These are phyloP conservation scores for Cephus pulcher DNA, from an alignment of 2,888 invertebrate genomes.

Conservation along the genomic window DNA sequence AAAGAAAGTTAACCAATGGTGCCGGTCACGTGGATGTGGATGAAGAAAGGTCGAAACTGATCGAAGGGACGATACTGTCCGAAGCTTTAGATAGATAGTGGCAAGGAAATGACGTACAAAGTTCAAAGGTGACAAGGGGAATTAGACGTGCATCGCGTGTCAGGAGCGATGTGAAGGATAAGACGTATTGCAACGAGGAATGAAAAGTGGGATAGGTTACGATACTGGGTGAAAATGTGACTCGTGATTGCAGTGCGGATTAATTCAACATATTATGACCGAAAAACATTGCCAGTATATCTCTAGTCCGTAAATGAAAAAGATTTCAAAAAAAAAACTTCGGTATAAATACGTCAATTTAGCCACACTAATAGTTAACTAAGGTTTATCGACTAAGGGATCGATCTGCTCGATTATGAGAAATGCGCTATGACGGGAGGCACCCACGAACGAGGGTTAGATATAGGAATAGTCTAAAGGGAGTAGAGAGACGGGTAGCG, in stretches of 20 bases:
- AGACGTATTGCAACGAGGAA: not conserved
- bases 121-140: not conserved
- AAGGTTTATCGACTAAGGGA: conserved; percentile 42
- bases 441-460: not conserved
- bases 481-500: not conserved
- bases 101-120: not conserved
- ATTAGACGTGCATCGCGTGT: not conserved
- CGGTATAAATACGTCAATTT: conserved; percentile 66
- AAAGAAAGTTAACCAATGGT: not conserved
- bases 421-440: not conserved
- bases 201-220: not conserved
- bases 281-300: conserved; percentile 53
- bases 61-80: not conserved
- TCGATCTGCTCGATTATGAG: conserved; percentile 20
- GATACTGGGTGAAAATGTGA: conserved; percentile 11
- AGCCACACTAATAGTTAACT: conserved; percentile 59
- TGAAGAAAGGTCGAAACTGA: not conserved
- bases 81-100: not conserved
- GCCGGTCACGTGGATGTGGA: not conserved
- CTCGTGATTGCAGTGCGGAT: conserved; percentile 27
- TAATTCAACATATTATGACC: conserved; percentile 17
- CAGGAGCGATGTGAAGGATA: not conserved
- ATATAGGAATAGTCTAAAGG: not conserved
- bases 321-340: conserved; percentile 38
- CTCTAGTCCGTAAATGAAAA: conserved; percentile 44